Percentiles rank a stretch among this genome's conserved stretches.
phyloP scores from a whole-genome alignment of 2,113 vertebrate genomes.

The Pluvialis apricaria region DNA sequence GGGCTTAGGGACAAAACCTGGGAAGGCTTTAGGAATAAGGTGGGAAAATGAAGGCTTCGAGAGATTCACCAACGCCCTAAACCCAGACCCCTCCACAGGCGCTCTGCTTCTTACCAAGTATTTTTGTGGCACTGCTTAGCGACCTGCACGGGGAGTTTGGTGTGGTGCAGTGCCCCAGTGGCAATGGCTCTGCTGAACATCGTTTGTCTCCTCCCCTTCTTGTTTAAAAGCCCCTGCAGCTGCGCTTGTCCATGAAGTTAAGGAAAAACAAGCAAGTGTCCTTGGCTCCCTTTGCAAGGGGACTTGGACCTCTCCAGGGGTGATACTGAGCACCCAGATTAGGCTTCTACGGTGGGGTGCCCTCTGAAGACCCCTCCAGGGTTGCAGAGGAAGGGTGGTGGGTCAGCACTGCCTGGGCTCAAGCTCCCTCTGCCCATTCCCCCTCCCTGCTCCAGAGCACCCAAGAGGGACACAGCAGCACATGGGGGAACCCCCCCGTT shows the following conservation, averaged over 20 bases:
- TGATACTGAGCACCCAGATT: neutral
- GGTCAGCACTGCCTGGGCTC: neutral
- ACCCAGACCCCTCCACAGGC: neutral
- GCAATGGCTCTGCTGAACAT: neutral
- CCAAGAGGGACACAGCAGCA: neutral
- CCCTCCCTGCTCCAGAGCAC: neutral
- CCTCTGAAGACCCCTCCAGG: neutral
- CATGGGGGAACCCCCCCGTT: neutral
- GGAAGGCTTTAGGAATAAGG: neutral
- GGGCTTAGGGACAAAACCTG: neutral
- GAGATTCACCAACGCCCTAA: neutral
- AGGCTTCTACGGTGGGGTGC: neutral
- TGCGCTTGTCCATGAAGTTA: neutral
- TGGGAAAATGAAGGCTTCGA: neutral
- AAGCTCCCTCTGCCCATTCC: neutral
- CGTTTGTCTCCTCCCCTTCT: neutral
- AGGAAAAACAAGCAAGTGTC: neutral
- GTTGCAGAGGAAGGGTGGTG: neutral
- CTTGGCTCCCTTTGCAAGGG: neutral
- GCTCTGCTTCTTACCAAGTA: neutral
- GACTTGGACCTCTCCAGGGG: neutral
- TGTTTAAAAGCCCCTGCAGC: neutral
- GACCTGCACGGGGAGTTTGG: neutral
- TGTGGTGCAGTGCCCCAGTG: accelerated
- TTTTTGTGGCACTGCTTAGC: neutral